phyloP scores from a whole-genome alignment of 1,140 invertebrate species.

The Dufourea novaeangliae region DNA sequence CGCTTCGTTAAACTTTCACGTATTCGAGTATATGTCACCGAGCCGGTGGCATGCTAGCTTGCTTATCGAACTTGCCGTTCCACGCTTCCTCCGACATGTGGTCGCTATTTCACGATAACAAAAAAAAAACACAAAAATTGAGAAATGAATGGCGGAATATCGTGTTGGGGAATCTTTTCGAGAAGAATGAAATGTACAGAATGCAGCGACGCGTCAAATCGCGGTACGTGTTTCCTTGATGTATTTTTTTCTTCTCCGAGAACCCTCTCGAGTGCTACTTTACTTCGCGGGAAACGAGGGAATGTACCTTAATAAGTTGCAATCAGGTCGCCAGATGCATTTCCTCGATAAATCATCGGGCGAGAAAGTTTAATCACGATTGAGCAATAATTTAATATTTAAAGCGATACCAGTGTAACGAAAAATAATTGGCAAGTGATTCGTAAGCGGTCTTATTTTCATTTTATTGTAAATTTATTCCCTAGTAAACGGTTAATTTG shows the following conservation, averaged over 20 bases:
- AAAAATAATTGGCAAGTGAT: too few relatives aligned
- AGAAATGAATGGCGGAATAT: background rate
- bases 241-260: too few relatives aligned
- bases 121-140: background rate
- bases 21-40: conserved; percentile 46
- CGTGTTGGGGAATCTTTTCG: background rate
- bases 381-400: background rate
- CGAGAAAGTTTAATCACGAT: conserved; percentile 28
- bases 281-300: background rate
- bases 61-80: conserved; percentile 42
- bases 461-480: too few relatives aligned
- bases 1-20: conserved; percentile 31
- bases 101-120: background rate
- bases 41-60: conserved; percentile 44
- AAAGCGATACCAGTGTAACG: background rate
- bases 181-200: background rate
- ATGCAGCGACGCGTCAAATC: conserved; percentile 2
- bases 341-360: conserved; percentile 37
- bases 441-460: background rate
- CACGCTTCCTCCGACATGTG: conserved; percentile 40
- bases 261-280: background rate
- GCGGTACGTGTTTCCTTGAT: background rate
- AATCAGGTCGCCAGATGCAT: background rate
- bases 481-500: too few relatives aligned
- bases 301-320: conserved; percentile 17